Conservation (phyloP, 2,888 invertebrate genomes). For the Agrochola lychnidis region DNA sequence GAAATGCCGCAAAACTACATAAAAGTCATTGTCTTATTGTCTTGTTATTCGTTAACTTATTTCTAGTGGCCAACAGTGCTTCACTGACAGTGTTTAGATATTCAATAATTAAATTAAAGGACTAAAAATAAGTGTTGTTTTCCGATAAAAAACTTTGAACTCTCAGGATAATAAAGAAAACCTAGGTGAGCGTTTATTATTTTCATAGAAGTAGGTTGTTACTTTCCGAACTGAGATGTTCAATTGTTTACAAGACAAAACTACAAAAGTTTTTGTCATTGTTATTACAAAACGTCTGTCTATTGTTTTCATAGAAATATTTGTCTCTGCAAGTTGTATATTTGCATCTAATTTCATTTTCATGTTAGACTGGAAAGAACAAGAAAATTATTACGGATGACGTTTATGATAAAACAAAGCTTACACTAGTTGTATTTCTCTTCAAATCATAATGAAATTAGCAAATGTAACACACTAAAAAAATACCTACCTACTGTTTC, state of each 20-base stretch:
- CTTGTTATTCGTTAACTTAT: constrained; percentile 4
- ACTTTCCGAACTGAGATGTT: constrained; percentile 11
- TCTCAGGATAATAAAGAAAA: constrained; percentile 6
- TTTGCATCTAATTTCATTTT: not conserved
- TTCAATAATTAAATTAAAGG: not conserved
- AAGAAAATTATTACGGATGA: not conserved
- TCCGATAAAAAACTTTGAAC: not conserved
- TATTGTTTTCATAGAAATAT: constrained; percentile 13
- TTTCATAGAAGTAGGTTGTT: not conserved
- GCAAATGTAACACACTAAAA: not conserved
- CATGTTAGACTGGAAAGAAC: not conserved
- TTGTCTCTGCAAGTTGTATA: not conserved
- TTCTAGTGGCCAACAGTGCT: constrained; percentile 14
- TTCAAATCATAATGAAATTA: not conserved
- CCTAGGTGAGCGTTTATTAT: constrained; percentile 27
- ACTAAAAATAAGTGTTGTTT: constrained; percentile 18
- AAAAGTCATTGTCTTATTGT: constrained; percentile 42
- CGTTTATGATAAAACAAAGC: not conserved
- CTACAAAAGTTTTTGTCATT: constrained; percentile 40
- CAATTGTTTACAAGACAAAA: constrained; percentile 39
- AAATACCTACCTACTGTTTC: not conserved
- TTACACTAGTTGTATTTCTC: not conserved
- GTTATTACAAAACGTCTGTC: constrained; percentile 2
- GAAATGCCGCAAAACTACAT: not conserved
- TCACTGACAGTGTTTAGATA: not conserved